Percentiles rank a stretch among this genome's conserved stretches.
phyloP scores from a whole-genome alignment of 1,140 invertebrate species.

The Drosophila aff. region DNA sequence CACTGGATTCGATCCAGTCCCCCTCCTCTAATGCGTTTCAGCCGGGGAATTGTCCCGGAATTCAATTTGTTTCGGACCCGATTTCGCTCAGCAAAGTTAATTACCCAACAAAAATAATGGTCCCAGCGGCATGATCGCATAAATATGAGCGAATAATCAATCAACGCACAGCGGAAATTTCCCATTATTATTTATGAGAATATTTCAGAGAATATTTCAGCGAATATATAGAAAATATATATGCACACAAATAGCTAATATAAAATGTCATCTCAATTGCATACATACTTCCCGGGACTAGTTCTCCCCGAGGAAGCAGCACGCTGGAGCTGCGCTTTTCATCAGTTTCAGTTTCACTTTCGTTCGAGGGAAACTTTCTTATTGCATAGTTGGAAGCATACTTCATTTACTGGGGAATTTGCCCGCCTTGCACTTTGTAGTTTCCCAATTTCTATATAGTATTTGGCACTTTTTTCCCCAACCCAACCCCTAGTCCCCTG shows the following conservation, averaged over 20 bases:
- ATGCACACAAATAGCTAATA: neutral
- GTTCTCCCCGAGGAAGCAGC: too few relatives aligned
- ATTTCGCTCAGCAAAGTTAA: conserved; percentile 36
- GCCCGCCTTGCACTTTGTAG: conserved; percentile 32
- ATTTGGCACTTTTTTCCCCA: conserved; percentile 56
- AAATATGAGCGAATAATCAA: conserved; percentile 31
- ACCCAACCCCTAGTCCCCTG: conserved; percentile 1
- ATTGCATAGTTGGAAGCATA: conserved; percentile 46
- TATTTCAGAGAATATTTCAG: neutral
- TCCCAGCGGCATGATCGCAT: conserved; percentile 25
- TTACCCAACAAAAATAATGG: conserved; percentile 18
- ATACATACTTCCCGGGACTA: neutral
- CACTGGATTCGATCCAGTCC: neutral
- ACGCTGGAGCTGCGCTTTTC: conserved; percentile 3
- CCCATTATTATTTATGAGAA: conserved; percentile 1
- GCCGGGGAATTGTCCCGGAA: conserved; percentile 26
- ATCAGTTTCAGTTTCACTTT: conserved; percentile 32
- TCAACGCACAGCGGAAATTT: conserved; percentile 4
- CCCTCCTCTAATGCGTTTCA: conserved; percentile 18
- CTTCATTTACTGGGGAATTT: conserved; percentile 58
- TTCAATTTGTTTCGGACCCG: conserved; percentile 43
- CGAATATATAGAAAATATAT: too few relatives aligned
- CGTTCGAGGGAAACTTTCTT: conserved; percentile 24
- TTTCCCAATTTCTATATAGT: conserved; percentile 52
- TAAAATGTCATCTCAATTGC: neutral